Conservation (phyloP, 1,140 invertebrate genomes). For the Dendrolimus kikuchii region DNA sequence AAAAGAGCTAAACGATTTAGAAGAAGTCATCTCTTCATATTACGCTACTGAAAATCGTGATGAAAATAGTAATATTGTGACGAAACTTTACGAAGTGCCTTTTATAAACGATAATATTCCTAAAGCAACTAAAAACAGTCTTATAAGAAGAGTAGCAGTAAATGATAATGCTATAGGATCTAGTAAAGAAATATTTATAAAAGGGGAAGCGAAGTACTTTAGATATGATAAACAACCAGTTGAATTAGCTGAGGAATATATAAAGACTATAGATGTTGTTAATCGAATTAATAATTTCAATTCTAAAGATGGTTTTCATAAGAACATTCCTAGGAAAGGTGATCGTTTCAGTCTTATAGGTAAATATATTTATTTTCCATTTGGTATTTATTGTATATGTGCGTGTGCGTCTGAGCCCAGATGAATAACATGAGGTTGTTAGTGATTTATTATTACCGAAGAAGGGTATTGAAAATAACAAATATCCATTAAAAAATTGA, state of each 20-base stretch:
- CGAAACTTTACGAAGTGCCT: too few species aligned
- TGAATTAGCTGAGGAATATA: not conserved
- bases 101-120: too few species aligned
- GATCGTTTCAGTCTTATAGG: too few species aligned
- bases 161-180: slow-evolving; percentile 9
- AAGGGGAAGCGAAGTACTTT: slow-evolving; percentile 11
- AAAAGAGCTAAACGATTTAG: slow-evolving; percentile 10
- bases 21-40: not conserved
- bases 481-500: too few species aligned
- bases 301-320: not conserved
- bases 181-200: slow-evolving; percentile 6
- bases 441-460: too few species aligned
- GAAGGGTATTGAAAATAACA: too few species aligned
- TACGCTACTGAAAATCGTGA: not conserved
- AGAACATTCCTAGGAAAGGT: not conserved
- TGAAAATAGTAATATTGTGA: not conserved
- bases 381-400: too few species aligned
- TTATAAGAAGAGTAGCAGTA: slow-evolving; percentile 7
- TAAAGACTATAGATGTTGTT: not conserved
- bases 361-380: too few species aligned
- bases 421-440: too few species aligned
- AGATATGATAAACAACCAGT: slow-evolving; percentile 4
- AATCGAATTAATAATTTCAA: not conserved
- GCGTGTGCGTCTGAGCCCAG: too few species aligned
- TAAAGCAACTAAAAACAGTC: not conserved